phyloP scores from a whole-genome alignment of 2,113 vertebrate genomes.

The Otolemur garnettii region DNA sequence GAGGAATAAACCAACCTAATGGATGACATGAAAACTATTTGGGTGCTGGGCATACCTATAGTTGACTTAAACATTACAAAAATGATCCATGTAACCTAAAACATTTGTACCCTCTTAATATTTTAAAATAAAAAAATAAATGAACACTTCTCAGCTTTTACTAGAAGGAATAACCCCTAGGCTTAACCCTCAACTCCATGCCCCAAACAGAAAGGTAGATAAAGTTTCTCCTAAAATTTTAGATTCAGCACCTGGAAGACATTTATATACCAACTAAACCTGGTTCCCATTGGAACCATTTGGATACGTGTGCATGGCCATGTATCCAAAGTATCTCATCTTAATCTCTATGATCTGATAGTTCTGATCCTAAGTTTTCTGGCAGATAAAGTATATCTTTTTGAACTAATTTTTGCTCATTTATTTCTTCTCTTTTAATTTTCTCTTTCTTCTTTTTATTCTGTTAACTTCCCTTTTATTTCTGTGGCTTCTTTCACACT shows the following conservation, averaged over 20 bases:
- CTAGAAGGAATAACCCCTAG: not conserved
- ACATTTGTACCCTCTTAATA: no score
- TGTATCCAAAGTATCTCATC: not conserved
- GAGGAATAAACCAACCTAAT: no score
- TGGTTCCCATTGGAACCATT: not conserved
- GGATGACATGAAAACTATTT: no score
- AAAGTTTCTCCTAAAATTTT: not conserved
- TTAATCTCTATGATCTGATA: not conserved
- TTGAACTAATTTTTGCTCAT: not conserved
- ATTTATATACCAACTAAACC: not conserved
- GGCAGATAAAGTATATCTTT: not conserved
- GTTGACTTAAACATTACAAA: no score
- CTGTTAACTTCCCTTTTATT: not conserved
- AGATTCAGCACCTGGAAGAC: not conserved
- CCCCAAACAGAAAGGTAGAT: not conserved
- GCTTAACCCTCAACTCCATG: not conserved
- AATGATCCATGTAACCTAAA: no score
- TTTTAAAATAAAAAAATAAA: not conserved
- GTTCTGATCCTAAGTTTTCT: conserved; percentile 10
- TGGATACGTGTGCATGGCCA: no score
- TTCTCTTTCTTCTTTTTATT: not conserved
- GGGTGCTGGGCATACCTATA: no score
- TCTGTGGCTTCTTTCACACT: not conserved
- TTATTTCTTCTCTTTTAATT: not conserved
- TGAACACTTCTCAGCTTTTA: not conserved